Evolutionary conservation across 2,797 vertebrate genomes (phyloP).

Genomic region (Microctenopoma stevenorrisi): DNA sequence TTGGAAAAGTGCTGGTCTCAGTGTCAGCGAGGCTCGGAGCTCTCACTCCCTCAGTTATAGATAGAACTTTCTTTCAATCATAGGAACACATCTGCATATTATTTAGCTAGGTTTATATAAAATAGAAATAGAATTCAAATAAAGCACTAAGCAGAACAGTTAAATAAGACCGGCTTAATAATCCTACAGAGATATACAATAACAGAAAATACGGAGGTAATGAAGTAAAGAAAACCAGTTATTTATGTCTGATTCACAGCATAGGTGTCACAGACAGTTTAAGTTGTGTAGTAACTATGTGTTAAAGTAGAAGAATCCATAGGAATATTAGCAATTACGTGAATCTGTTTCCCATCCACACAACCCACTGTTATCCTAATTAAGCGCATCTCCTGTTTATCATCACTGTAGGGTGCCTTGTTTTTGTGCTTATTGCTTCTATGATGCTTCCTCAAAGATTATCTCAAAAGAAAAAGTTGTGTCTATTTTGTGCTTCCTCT

Average conservation of each 20-base stretch:
- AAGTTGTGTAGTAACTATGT: not conserved
- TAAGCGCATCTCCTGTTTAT: conserved; percentile 34
- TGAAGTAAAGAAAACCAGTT: too few relatives aligned
- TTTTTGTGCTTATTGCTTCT: conserved; percentile 12
- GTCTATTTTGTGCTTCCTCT: conserved; percentile 22
- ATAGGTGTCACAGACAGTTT: conserved; percentile 39
- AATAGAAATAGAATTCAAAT: not conserved
- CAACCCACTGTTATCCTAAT: conserved; percentile 18
- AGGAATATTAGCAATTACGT: conserved; percentile 16
- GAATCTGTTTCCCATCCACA: conserved; percentile 12
- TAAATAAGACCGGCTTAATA: not conserved
- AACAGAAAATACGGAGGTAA: conserved; percentile 2
- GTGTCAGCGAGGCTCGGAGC: conserved; percentile 6
- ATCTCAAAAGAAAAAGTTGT: conserved; percentile 17
- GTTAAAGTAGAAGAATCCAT: not conserved
- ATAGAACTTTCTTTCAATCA: not conserved
- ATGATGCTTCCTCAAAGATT: conserved; percentile 13
- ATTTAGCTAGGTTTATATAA: not conserved
- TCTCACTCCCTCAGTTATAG: not conserved
- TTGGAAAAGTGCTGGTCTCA: not conserved
- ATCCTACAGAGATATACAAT: not conserved
- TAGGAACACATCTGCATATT: not conserved
- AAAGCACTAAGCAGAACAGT: not conserved
- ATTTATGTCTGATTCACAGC: not conserved
- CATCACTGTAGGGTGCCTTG: conserved; percentile 2